These are phyloP conservation scores for Andrena minutula DNA, from an alignment of 2,888 invertebrate species.

Conservation along the genomic window DNA sequence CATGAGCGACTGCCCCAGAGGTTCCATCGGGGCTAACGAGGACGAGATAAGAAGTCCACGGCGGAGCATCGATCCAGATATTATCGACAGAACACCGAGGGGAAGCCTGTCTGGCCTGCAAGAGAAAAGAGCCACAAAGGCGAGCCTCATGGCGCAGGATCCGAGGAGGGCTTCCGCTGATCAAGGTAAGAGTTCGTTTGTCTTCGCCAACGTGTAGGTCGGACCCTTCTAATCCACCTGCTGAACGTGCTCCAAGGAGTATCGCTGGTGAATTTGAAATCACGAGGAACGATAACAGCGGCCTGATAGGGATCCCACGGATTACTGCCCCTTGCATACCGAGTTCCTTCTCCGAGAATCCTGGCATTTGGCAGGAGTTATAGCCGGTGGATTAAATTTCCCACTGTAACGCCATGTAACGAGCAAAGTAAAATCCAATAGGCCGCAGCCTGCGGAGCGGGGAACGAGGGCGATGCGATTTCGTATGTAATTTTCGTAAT, in stretches of 20 bases:
- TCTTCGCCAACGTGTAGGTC: background rate
- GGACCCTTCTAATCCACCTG: background rate
- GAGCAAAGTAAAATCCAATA: background rate
- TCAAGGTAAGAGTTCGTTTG: constrained; percentile 75
- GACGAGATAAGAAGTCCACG: constrained; percentile 85
- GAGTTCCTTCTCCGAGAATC: no score
- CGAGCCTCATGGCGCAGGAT: constrained; percentile 86
- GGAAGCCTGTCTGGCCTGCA: constrained; percentile 85
- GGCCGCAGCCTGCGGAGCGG: background rate
- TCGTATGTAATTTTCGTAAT: constrained; percentile 10
- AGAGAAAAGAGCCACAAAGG: constrained; percentile 87
- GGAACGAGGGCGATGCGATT: background rate
- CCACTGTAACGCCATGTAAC: no score
- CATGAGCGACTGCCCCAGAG: constrained; percentile 85
- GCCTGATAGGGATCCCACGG: no score
- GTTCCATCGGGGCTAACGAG: constrained; percentile 84
- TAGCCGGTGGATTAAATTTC: no score
- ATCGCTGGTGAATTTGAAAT: background rate
- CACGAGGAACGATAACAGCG: no score
- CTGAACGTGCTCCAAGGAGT: background rate
- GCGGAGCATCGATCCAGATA: constrained; percentile 87
- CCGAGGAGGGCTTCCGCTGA: constrained; percentile 81
- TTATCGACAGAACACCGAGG: constrained; percentile 82
- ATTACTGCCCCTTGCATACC: no score
- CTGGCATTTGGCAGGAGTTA: no score